Evolutionary conservation across 1,140 invertebrate genomes (phyloP).

Genomic region (Aplysia californica): DNA sequence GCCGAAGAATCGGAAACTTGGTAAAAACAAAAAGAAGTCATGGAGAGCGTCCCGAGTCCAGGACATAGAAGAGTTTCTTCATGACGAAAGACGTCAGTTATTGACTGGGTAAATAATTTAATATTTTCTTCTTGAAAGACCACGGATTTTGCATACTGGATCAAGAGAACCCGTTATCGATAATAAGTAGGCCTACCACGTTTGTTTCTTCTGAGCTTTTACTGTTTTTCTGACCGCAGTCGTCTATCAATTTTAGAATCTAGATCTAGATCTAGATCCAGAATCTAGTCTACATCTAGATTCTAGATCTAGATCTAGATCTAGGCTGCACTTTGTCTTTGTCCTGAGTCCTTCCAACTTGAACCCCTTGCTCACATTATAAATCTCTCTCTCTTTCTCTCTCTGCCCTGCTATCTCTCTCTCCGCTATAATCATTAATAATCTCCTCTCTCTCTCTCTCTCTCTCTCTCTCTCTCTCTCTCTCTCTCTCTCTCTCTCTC

Average conservation of each 20-base stretch:
- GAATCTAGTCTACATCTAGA: neutral
- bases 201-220: too few species aligned
- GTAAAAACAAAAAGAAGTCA: conserved; percentile 58
- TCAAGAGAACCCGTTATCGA: too few species aligned
- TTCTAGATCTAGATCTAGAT: neutral
- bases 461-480: neutral
- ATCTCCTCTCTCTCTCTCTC: neutral
- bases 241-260: too few species aligned
- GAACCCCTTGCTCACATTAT: too few species aligned
- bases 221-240: too few species aligned
- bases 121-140: too few species aligned
- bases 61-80: conserved; percentile 51
- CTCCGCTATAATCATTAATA: too few species aligned
- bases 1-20: conserved; percentile 32
- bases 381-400: neutral
- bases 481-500: neutral
- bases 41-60: conserved; percentile 48
- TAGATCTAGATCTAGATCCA: too few species aligned
- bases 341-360: too few species aligned
- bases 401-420: neutral
- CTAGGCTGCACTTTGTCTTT: neutral
- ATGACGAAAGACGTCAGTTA: conserved; percentile 52
- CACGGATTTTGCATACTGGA: too few species aligned
- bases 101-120: conserved; percentile 47
- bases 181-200: too few species aligned